phyloP scores from a whole-genome alignment of 2,888 invertebrate species.

The Opisthograptis luteolata region DNA sequence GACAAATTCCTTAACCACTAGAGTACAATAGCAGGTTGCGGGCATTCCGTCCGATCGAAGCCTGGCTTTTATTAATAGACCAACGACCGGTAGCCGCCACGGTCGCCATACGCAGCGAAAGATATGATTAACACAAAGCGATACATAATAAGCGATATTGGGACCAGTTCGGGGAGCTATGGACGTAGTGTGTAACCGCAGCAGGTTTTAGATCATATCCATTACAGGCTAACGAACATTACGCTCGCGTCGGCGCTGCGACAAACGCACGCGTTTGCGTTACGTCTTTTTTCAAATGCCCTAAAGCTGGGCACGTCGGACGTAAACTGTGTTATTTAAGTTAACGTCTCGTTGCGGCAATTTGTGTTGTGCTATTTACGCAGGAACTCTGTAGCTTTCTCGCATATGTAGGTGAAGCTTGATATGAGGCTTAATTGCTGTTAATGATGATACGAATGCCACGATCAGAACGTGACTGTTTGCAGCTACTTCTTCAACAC shows the following conservation, averaged over 20 bases:
- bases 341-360: constrained; percentile 14
- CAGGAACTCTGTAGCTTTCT: constrained; percentile 6
- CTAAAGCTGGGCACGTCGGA: constrained; percentile 19
- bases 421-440: constrained; percentile 18
- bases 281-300: constrained; percentile 36
- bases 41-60: constrained; percentile 69
- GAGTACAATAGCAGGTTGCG: constrained; percentile 80
- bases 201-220: constrained; percentile 70
- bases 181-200: constrained; percentile 69
- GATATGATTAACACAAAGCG: constrained; percentile 83
- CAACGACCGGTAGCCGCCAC: constrained; percentile 64
- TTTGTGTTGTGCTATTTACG: constrained; percentile 23
- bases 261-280: constrained; percentile 57
- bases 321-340: constrained; percentile 4
- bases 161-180: constrained; percentile 75
- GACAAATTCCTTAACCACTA: constrained; percentile 81
- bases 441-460: constrained; percentile 21
- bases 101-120: constrained; percentile 75
- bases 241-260: constrained; percentile 45
- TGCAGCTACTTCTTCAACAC: constrained; percentile 13
- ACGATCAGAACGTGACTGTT: constrained; percentile 18
- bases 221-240: constrained; percentile 69
- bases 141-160: constrained; percentile 82
- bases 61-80: constrained; percentile 79
- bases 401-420: constrained; percentile 4